phyloP scores from a whole-genome alignment of 2,888 invertebrate genomes.

The Molorchus minor region DNA sequence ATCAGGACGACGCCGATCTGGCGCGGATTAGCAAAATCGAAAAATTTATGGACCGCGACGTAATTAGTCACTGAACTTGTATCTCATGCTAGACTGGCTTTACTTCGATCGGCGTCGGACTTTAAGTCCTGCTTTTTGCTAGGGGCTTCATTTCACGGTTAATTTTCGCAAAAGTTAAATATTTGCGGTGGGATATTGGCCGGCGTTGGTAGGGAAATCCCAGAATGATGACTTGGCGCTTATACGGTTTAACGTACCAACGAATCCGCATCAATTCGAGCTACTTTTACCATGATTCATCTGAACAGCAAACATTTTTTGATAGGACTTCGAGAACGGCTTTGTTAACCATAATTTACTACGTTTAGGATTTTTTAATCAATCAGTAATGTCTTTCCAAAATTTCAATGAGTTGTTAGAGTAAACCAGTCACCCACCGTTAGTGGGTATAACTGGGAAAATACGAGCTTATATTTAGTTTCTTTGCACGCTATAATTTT shows the following conservation, averaged over 20 bases:
- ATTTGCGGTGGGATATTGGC: conserved; percentile 15
- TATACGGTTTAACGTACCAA: background rate
- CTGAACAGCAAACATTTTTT: too few relatives aligned
- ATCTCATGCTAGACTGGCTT: conserved; percentile 5
- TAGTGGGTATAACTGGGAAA: too few relatives aligned
- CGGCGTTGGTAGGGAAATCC: background rate
- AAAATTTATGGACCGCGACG: background rate
- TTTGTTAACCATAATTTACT: too few relatives aligned
- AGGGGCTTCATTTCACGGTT: conserved; percentile 18
- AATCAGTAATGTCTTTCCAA: too few relatives aligned
- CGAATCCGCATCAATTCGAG: background rate
- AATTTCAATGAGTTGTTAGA: too few relatives aligned
- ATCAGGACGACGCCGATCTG: too few relatives aligned
- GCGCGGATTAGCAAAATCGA: background rate
- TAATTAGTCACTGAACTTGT: conserved; percentile 5
- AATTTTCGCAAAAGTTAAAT: conserved; percentile 21
- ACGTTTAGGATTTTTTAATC: too few relatives aligned
- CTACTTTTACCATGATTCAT: too few relatives aligned
- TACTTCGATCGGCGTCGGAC: background rate
- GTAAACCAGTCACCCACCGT: too few relatives aligned
- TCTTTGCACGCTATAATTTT: too few relatives aligned
- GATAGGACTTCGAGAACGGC: too few relatives aligned
- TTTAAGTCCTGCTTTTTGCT: conserved; percentile 10
- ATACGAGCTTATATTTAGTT: too few relatives aligned
- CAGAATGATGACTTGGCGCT: background rate